Evolutionary conservation across 2,888 invertebrate species (phyloP).

Genomic region (Ormyrus nitidulus): DNA sequence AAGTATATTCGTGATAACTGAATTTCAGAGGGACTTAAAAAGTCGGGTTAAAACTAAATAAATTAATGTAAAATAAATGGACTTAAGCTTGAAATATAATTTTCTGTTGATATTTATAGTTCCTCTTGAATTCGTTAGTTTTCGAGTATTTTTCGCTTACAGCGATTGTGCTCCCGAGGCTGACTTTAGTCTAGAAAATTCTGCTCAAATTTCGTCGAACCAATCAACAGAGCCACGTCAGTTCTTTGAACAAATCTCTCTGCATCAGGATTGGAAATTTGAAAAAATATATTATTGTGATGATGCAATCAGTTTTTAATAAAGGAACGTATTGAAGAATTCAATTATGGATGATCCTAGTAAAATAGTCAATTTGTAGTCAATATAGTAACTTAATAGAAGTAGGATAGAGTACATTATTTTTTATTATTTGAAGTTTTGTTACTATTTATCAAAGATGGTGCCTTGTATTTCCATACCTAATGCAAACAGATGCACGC

Average conservation of each 20-base stretch:
- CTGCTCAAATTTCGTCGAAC: constrained; percentile 66
- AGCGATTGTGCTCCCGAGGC: constrained; percentile 50
- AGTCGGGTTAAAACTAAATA: constrained; percentile 48
- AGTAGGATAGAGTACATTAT: constrained; percentile 36
- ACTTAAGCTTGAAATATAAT: constrained; percentile 46
- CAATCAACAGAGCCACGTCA: constrained; percentile 57
- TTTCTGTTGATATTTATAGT: constrained; percentile 48
- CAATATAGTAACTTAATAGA: constrained; percentile 51
- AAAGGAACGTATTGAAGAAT: constrained; percentile 37
- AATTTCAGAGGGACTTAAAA: constrained; percentile 55
- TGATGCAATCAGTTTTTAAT: constrained; percentile 53
- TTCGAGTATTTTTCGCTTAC: constrained; percentile 50
- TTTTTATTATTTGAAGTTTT: constrained; percentile 35
- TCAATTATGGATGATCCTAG: constrained; percentile 37
- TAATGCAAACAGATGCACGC: constrained; percentile 53
- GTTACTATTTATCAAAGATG: constrained; percentile 23
- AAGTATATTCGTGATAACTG: constrained; percentile 54
- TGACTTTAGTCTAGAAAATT: constrained; percentile 62
- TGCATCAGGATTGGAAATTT: constrained; percentile 55
- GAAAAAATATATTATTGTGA: constrained; percentile 45
- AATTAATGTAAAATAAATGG: constrained; percentile 52
- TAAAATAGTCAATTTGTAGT: constrained; percentile 49
- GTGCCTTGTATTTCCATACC: constrained; percentile 54
- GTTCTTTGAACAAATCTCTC: constrained; percentile 50
- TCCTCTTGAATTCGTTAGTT: constrained; percentile 51